Percentiles rank a stretch among this genome's conserved stretches.
Conservation (phyloP, 1,140 invertebrate genomes). For the Matsumurasca onukii region DNA sequence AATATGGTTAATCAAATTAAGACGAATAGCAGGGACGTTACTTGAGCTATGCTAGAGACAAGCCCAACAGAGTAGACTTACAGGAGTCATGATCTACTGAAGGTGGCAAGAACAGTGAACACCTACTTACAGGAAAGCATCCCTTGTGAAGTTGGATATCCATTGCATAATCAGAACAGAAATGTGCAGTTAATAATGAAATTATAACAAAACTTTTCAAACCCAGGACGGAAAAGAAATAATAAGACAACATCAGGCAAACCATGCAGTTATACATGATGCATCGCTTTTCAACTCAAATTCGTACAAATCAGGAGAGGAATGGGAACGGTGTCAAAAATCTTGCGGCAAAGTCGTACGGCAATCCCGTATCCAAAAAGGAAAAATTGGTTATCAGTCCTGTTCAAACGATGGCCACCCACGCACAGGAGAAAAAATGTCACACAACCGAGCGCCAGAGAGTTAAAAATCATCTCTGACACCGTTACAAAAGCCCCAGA, state of each 20-base stretch:
- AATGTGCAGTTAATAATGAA: conserved; percentile 66
- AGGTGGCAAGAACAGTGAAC: conserved; percentile 26
- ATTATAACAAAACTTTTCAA: conserved; percentile 38
- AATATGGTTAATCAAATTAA: too few relatives aligned
- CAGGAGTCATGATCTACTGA: neutral
- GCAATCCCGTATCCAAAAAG: conserved; percentile 1
- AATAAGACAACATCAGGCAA: conserved; percentile 55
- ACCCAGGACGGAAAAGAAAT: conserved; percentile 42
- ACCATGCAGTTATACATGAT: conserved; percentile 38
- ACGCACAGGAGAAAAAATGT: conserved; percentile 71
- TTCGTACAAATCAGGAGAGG: conserved; percentile 49
- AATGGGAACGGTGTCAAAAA: conserved; percentile 18
- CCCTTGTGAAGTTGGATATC: conserved; percentile 62
- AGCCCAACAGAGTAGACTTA: neutral
- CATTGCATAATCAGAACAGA: conserved; percentile 66
- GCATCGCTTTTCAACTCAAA: conserved; percentile 53
- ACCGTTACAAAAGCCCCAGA: conserved; percentile 32
- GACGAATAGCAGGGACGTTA: too few relatives aligned
- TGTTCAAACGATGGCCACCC: conserved; percentile 54
- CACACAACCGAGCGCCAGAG: conserved; percentile 52
- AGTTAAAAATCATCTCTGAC: conserved; percentile 36
- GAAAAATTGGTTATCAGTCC: conserved; percentile 17
- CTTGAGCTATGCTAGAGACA: conserved; percentile 33
- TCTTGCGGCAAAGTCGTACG: neutral
- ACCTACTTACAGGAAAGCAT: conserved; percentile 82